Conservation (phyloP, 1,140 invertebrate genomes). For the Calephelis virginiensis region DNA sequence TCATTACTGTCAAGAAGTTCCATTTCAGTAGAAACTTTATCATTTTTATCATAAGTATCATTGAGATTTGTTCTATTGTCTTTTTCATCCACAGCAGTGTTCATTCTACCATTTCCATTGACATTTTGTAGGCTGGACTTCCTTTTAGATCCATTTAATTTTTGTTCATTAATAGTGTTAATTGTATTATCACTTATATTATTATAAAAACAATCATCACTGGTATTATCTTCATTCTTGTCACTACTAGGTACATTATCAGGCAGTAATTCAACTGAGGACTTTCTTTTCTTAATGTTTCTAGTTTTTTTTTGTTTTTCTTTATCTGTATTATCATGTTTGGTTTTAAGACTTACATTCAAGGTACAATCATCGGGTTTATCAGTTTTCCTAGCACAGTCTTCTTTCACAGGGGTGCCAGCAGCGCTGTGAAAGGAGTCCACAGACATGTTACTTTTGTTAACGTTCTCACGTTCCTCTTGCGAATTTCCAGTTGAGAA, state of each 20-base stretch:
- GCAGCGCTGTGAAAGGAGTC: constrained; percentile 66
- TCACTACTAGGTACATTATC: not conserved
- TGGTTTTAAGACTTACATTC: not conserved
- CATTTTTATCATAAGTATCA: constrained; percentile 6
- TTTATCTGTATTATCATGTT: not conserved
- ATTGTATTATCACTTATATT: not conserved
- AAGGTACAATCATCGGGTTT: not conserved
- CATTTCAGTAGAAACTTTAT: not conserved
- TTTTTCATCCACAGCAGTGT: not conserved
- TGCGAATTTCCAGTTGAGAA: constrained; percentile 28
- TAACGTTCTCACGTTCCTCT: constrained; percentile 25
- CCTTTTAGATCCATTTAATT: not conserved
- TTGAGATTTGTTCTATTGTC: not conserved
- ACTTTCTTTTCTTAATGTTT: not conserved
- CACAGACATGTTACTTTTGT: constrained; percentile 44
- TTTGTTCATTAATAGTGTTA: not conserved
- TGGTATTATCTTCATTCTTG: not conserved
- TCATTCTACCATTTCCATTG: not conserved
- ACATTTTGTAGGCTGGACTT: not conserved
- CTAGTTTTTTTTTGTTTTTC: constrained; percentile 25
- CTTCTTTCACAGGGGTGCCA: constrained; percentile 41
- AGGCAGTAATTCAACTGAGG: not conserved
- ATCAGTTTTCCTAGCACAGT: constrained; percentile 10
- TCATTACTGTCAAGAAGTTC: not conserved
- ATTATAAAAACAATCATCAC: not conserved